Evolutionary conservation across 2,113 vertebrate species (phyloP).

Genomic region (Atlantisia rogersi): DNA sequence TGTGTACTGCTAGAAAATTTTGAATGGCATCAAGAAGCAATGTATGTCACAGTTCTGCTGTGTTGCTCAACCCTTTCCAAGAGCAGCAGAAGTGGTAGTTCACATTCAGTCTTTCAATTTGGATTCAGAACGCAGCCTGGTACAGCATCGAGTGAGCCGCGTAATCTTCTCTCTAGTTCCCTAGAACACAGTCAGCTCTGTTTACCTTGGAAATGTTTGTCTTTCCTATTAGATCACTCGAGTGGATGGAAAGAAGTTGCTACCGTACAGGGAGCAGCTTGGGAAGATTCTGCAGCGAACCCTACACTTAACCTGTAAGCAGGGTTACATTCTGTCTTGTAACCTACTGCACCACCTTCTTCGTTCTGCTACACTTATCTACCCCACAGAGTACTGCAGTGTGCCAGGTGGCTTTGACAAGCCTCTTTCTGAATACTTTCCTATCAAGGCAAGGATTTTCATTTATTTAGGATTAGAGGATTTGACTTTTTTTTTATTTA

Average conservation of each 20-base stretch:
- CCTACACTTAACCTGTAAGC: constrained; percentile 93
- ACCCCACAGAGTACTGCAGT: constrained; percentile 98
- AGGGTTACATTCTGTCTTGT: constrained; percentile 95
- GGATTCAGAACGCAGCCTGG: background rate
- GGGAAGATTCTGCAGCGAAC: constrained; percentile 92
- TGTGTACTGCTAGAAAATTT: background rate
- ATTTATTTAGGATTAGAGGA: constrained; percentile 70
- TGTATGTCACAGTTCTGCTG: background rate
- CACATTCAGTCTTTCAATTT: background rate
- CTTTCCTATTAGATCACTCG: constrained; percentile 86
- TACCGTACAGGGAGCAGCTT: constrained; percentile 90
- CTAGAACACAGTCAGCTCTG: background rate
- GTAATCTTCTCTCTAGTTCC: background rate
- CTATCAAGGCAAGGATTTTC: constrained; percentile 91
- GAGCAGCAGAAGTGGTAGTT: background rate
- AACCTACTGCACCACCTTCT: constrained; percentile 96
- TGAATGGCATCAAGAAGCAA: background rate
- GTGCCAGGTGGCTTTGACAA: constrained; percentile 93
- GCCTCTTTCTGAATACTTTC: constrained; percentile 89
- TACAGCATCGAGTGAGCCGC: rapidly evolving
- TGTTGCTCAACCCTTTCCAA: background rate
- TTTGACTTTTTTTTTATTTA: constrained; percentile 26
- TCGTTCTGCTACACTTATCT: constrained; percentile 92
- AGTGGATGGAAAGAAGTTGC: constrained; percentile 94
- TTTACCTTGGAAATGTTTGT: background rate